A percentile compares a stretch with the other conserved stretches of the same genome.
phyloP scores from a whole-genome alignment of 2,797 vertebrate species.

The Bovichtus variegatus region DNA sequence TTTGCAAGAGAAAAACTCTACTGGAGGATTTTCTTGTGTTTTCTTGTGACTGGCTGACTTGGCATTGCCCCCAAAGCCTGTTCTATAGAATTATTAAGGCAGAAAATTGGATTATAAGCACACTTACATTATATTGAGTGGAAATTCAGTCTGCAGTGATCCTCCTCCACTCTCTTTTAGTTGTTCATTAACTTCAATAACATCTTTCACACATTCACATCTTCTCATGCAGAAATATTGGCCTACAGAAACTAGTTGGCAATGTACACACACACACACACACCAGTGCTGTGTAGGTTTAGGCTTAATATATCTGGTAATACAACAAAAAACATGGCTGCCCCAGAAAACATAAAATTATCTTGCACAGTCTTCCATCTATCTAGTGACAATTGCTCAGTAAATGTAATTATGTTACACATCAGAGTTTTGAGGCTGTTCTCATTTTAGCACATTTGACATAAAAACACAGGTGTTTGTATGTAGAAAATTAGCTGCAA shows the following conservation, averaged over 20 bases:
- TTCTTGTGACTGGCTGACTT: slow-evolving; percentile 4
- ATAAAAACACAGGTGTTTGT: background rate
- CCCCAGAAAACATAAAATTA: background rate
- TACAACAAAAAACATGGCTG: background rate
- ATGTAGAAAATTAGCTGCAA: background rate
- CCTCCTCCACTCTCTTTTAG: background rate
- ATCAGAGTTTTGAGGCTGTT: background rate
- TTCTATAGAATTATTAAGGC: slow-evolving; percentile 26
- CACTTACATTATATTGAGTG: slow-evolving; percentile 11
- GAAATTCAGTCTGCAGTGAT: background rate
- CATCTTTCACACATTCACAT: background rate
- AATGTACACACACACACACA: background rate
- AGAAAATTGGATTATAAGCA: slow-evolving; percentile 43
- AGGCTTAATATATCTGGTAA: background rate
- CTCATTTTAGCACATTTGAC: background rate
- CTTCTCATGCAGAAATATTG: background rate
- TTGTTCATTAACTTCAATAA: background rate
- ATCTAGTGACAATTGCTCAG: background rate
- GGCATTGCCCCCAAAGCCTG: background rate
- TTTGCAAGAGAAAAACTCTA: background rate
- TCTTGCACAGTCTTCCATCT: background rate
- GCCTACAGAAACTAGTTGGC: background rate
- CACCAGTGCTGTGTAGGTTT: background rate
- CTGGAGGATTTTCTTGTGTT: background rate
- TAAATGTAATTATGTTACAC: background rate